Conservation (phyloP, 1,140 invertebrate genomes). For the Drosophila tristis region DNA sequence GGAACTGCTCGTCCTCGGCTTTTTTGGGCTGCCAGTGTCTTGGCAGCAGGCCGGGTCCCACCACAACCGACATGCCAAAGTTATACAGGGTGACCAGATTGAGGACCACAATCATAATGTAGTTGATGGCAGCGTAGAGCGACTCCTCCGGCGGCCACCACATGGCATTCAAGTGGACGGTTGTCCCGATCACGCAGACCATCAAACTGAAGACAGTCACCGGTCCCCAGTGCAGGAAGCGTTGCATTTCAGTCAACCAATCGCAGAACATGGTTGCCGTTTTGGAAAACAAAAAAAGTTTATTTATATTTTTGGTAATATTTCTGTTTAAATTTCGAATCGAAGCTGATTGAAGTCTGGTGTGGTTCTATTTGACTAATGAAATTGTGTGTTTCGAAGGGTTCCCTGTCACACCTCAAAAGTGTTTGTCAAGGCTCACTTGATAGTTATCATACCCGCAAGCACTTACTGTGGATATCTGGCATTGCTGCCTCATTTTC, state of each 20-base stretch:
- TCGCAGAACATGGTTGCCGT: neutral
- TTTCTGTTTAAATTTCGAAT: neutral
- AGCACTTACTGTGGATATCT: neutral
- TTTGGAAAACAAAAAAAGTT: neutral
- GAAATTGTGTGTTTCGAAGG: too few relatives aligned
- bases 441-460: slow-evolving; percentile 7
- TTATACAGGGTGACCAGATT: slow-evolving; percentile 26
- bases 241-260: slow-evolving; percentile 13
- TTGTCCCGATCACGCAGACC: neutral
- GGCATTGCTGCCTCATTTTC: slow-evolving; percentile 4
- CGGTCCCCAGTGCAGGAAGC: slow-evolving; percentile 61
- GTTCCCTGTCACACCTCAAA: neutral
- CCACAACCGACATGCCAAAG: slow-evolving; percentile 30
- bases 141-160: slow-evolving; percentile 35
- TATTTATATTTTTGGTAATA: neutral
- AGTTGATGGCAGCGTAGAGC: slow-evolving; percentile 1
- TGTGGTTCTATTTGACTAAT: neutral
- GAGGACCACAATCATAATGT: slow-evolving; percentile 23
- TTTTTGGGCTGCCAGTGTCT: slow-evolving; percentile 26
- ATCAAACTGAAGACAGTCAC: neutral
- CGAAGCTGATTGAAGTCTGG: too few relatives aligned
- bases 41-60: slow-evolving; percentile 50
- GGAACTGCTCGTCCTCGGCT: slow-evolving; percentile 56
- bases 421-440: neutral
- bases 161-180: slow-evolving; percentile 30